Evolutionary conservation across 2,113 vertebrate genomes (phyloP), one percentile per base, ranked within the genome.

Genomic region (Caranx melampygus): DNA sequence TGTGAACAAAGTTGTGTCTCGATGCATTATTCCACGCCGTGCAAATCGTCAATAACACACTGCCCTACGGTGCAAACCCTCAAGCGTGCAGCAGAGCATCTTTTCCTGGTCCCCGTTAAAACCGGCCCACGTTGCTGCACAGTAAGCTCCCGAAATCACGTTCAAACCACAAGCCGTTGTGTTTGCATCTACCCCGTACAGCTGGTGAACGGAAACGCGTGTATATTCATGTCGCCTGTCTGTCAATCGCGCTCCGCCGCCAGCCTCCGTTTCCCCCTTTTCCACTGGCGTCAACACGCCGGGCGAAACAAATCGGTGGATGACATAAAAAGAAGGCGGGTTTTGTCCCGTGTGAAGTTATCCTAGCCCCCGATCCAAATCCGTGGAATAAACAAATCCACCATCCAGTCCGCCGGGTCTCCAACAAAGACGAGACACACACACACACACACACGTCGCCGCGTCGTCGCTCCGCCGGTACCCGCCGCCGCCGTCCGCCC

Each of bases 331-430:
- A 37, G 73, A 84, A 87, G 86, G 84, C 78, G 75, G 77, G 77
- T 85, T 87, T 81, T 87, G 89, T 90, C 89, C 87, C 87, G n/a
- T 51, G 80, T 55, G 71, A 91, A 93, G 88, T 91, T 92, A 78
- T 87, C 70, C 88, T 60, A 64, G 78, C 64, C 59, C 65, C 45
- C 26, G 79, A 85, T 80, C 61, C 87, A 57, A 65, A 85, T 86
- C 86, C 77, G 49, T 1, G 45, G 63, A 64, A 86, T 75, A 76
- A 78, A 82, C 71, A 80, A 75, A 89, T 83, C 86, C 77, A 84
- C 49, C 76, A 54, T 89, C 78, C 69, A 66, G 83, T 79, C 74
- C 74, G 65, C 60, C 77, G 42, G 54, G 58, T 54, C 14, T 71
- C 79, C 82, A 77, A 68, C 81, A 89, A 89, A 55, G n/a, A 55